phyloP scores from a whole-genome alignment of 2,113 vertebrate genomes.

The Fulica atra region DNA sequence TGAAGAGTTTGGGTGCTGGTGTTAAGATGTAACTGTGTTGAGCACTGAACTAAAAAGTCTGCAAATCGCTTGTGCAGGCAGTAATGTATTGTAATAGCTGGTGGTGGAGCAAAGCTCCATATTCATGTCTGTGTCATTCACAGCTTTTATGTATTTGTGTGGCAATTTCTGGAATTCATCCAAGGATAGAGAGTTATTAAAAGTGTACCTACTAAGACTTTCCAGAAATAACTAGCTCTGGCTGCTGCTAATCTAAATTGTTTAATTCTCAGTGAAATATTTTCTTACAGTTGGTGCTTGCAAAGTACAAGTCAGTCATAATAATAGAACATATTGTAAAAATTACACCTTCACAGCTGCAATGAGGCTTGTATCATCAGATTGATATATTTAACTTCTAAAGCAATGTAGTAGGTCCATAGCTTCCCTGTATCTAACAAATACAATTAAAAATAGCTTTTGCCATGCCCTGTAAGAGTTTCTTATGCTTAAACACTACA shows the following conservation, averaged over 20 bases:
- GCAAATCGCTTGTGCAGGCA: not conserved
- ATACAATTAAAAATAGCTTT: not conserved
- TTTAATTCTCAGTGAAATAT: not conserved
- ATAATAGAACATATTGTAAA: not conserved
- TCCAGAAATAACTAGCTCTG: not conserved
- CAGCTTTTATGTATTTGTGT: not conserved
- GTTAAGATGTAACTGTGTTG: not conserved
- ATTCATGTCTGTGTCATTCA: not conserved
- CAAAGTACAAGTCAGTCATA: not conserved
- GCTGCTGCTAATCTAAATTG: not conserved
- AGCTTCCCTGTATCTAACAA: not conserved
- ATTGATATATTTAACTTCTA: not conserved
- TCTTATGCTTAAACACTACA: not conserved
- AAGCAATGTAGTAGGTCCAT: not conserved
- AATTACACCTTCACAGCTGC: not conserved
- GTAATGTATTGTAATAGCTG: not conserved
- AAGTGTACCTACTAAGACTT: not conserved
- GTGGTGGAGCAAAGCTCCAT: not conserved
- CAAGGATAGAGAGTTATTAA: not conserved
- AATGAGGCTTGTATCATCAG: not conserved
- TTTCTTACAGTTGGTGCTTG: not conserved
- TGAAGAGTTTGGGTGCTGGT: not conserved
- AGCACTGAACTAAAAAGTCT: not conserved
- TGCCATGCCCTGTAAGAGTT: not conserved
- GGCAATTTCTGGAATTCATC: not conserved